A percentile compares a stretch with the other conserved stretches of the same genome.
Conservation (phyloP, 1,140 invertebrate species). For the Cepaea nemoralis region DNA sequence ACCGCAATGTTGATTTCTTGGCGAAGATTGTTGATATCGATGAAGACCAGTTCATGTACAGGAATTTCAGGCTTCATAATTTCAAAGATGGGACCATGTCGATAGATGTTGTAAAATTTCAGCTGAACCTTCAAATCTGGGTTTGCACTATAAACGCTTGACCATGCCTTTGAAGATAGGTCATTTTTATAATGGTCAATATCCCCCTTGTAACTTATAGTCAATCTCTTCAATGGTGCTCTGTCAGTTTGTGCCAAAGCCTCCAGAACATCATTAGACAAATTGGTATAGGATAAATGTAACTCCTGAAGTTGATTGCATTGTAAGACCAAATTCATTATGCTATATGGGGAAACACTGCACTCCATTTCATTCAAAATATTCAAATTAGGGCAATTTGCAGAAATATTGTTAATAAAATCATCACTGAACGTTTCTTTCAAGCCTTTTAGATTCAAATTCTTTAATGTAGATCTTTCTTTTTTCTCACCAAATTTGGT, state of each 20-base stretch:
- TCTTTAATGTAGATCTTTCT: slow-evolving; percentile 35
- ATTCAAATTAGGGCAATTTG: slow-evolving; percentile 60
- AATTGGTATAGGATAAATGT: slow-evolving; percentile 54
- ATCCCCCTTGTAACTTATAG: slow-evolving; percentile 57
- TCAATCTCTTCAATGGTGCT: slow-evolving; percentile 50
- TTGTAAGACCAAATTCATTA: slow-evolving; percentile 47
- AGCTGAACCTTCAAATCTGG: slow-evolving; percentile 59
- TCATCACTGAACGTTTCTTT: slow-evolving; percentile 54
- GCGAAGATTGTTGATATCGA: slow-evolving; percentile 60
- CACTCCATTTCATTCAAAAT: slow-evolving; percentile 62
- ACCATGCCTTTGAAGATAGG: slow-evolving; percentile 56
- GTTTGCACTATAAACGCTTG: slow-evolving; percentile 40
- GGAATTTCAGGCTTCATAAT: slow-evolving; percentile 65
- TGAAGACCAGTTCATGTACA: slow-evolving; percentile 54
- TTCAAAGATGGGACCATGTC: slow-evolving; percentile 50
- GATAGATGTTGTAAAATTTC: slow-evolving; percentile 64
- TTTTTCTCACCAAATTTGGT: not conserved
- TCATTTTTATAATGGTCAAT: slow-evolving; percentile 58
- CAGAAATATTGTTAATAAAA: slow-evolving; percentile 56
- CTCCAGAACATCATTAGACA: slow-evolving; percentile 58
- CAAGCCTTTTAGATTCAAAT: slow-evolving; percentile 59
- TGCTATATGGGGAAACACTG: slow-evolving; percentile 53
- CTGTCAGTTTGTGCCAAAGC: slow-evolving; percentile 50
- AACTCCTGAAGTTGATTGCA: slow-evolving; percentile 58
- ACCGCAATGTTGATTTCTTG: slow-evolving; percentile 58